Evolutionary conservation across 1,140 invertebrate species (phyloP), one percentile per base, ranked within the genome.

Genomic region (Steinernema khuongi): DNA sequence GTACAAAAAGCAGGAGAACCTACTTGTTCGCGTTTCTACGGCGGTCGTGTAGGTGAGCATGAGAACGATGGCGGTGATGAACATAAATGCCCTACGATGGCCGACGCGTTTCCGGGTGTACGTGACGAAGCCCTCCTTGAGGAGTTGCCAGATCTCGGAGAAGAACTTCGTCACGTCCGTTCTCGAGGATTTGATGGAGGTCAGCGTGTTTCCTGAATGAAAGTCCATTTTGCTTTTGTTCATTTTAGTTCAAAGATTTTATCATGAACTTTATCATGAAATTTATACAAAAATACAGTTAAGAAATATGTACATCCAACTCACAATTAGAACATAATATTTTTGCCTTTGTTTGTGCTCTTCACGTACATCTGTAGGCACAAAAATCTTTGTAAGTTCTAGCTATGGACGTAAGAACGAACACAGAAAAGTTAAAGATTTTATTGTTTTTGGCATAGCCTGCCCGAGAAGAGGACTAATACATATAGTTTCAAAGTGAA

Each of bases 11-110:
- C 22, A 7, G 28, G 28, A 2, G n/a, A 43, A 78, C 66, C 70
- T 30, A 79, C 79, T 81, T 11, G 78, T 79, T 76, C 72, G 71
- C 14, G 79, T 80, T 50, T 80, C 79, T n/a, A 80, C 77, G 18
- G 74, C 31, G 7, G 79, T 76, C 29, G 79, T 80, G 33, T 81
- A 80, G 33, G 72, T 79, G 18, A 80, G 29, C 79, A 81, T 81
- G 1, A 81, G 68, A 14, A 73, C 36, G n/a, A 76, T 28, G 17
- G 68, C 70, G 0, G 77, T 76, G 7, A 80, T 32, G 32, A 75
- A 72, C 72, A 80, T 81, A 44, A 80, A 81, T 4, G 76, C 77
- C 26, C 79, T 67, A 31, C 79, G 77, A 74, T 79, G 72, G 7
- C 79, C 79, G 22, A 79, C 72, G 26, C 79, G 76, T 30, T 36